phyloP scores from a whole-genome alignment of 2,888 invertebrate genomes.

The Harpalus rufipes region DNA sequence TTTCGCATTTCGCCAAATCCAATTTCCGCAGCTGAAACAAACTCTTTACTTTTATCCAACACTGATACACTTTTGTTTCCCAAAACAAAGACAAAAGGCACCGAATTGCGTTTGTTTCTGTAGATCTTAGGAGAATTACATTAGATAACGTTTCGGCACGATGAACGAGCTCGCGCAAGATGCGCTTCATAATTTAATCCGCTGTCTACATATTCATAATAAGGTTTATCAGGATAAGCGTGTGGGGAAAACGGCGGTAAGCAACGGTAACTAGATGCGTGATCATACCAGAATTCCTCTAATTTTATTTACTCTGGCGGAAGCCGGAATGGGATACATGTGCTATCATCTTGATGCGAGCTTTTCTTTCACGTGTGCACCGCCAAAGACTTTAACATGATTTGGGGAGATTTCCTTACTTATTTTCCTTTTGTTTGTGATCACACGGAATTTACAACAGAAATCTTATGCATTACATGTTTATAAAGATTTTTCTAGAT shows the following conservation, averaged over 20 bases:
- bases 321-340: conserved; percentile 61
- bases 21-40: conserved; percentile 40
- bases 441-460: too few relatives aligned
- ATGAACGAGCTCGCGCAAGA: conserved; percentile 14
- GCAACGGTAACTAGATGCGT: conserved; percentile 33
- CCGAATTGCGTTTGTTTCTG: conserved; percentile 33
- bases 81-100: conserved; percentile 36
- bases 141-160: conserved; percentile 30
- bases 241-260: conserved; percentile 11
- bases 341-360: conserved; percentile 58
- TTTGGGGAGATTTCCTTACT: not conserved
- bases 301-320: conserved; percentile 59
- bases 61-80: conserved; percentile 36
- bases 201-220: conserved; percentile 47
- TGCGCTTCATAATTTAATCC: conserved; percentile 48
- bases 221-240: conserved; percentile 47
- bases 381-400: conserved; percentile 4
- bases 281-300: conserved; percentile 46
- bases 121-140: conserved; percentile 41
- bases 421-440: conserved; percentile 18
- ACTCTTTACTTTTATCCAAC: conserved; percentile 48
- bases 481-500: too few relatives aligned
- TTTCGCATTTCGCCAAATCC: conserved; percentile 33
- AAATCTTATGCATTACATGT: too few relatives aligned
- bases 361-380: conserved; percentile 41